Conservation (phyloP, 2,113 vertebrate species). For the Fregata magnificens region DNA sequence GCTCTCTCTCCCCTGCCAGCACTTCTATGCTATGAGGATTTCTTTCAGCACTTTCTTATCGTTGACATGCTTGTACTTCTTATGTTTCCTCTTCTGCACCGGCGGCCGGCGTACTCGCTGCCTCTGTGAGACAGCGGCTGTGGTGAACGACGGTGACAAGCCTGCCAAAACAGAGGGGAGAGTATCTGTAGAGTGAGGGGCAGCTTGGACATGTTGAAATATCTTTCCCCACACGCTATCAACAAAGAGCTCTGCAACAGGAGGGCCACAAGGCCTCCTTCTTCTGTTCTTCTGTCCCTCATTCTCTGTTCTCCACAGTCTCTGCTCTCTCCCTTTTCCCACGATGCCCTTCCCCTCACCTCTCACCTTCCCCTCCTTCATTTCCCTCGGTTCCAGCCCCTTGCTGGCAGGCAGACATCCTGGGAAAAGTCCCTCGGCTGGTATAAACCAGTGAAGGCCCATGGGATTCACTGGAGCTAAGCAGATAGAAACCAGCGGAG, state of each 20-base stretch:
- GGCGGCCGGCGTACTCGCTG: slow-evolving; percentile 69
- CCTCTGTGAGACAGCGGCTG: slow-evolving; percentile 42
- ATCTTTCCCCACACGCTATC: background rate
- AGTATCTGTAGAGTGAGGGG: background rate
- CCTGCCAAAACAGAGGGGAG: slow-evolving; percentile 61
- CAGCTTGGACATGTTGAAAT: background rate
- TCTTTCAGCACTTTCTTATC: slow-evolving; percentile 79
- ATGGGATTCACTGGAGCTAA: background rate
- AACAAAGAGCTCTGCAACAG: background rate
- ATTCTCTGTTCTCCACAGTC: background rate
- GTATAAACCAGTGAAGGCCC: background rate
- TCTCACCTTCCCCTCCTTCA: background rate
- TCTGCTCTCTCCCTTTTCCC: background rate
- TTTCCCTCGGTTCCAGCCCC: background rate
- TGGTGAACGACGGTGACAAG: slow-evolving; percentile 43
- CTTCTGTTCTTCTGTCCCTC: background rate
- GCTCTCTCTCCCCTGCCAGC: slow-evolving; percentile 51
- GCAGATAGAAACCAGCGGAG: background rate
- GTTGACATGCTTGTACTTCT: slow-evolving; percentile 81
- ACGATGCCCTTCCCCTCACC: background rate
- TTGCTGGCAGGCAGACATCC: background rate
- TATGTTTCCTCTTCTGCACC: slow-evolving; percentile 78
- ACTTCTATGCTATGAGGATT: slow-evolving; percentile 75
- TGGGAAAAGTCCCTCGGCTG: background rate
- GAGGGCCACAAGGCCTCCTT: background rate